Percentiles rank a stretch among this genome's conserved stretches.
phyloP scores from a whole-genome alignment of 2,888 invertebrate species.

The Melieria picta region DNA sequence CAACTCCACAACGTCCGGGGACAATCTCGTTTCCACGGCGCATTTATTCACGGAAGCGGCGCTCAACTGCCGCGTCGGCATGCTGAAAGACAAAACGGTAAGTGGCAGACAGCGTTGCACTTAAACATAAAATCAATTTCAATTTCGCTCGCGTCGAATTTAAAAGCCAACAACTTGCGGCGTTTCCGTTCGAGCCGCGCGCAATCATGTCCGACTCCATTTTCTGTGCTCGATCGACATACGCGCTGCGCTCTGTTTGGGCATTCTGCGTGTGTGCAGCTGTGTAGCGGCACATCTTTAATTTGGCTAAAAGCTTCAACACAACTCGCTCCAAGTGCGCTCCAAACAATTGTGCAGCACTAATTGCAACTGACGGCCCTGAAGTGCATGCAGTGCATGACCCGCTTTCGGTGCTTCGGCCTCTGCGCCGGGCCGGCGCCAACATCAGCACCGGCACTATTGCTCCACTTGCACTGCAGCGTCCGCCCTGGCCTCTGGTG shows the following conservation, averaged over 20 bases:
- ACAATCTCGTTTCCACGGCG: constrained; percentile 70
- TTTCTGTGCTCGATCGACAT: too few species aligned
- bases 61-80: constrained; percentile 75
- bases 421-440: not conserved
- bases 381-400: constrained; percentile 19
- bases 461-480: too few species aligned
- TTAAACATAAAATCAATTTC: not conserved
- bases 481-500: constrained; percentile 5
- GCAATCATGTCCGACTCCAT: too few species aligned
- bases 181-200: too few species aligned
- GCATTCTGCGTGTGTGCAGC: too few species aligned
- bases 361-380: constrained; percentile 30
- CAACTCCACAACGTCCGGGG: constrained; percentile 67
- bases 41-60: constrained; percentile 75
- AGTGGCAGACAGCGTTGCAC: constrained; percentile 40
- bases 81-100: constrained; percentile 78
- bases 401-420: constrained; percentile 15
- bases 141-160: not conserved
- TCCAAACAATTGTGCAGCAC: constrained; percentile 23
- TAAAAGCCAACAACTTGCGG: not conserved
- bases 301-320: constrained; percentile 40
- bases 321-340: constrained; percentile 22
- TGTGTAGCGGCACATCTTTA: not conserved
- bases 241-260: too few species aligned
- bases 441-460: too few species aligned